Percentiles rank a stretch among this genome's conserved stretches.
phyloP scores from a whole-genome alignment of 2,888 invertebrate genomes.

The Dicyrtoma fusca region DNA sequence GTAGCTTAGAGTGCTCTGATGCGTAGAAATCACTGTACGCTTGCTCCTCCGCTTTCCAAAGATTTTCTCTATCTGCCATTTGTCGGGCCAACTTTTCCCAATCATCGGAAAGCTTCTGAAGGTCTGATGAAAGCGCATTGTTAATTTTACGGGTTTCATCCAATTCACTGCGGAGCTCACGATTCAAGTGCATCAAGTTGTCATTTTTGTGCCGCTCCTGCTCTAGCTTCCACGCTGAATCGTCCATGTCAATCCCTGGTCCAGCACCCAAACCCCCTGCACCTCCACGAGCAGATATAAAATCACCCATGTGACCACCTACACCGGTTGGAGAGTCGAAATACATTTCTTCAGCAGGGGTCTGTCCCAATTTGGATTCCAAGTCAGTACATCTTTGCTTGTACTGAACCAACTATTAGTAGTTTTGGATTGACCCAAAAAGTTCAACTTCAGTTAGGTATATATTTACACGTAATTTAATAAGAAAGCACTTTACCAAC shows the following conservation, averaged over 20 bases:
- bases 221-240: conserved; percentile 79
- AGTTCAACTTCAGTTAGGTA: too few relatives aligned
- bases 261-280: conserved; percentile 71
- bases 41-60: conserved; percentile 95
- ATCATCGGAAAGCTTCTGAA: conserved; percentile 89
- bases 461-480: too few relatives aligned
- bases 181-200: conserved; percentile 79
- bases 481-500: too few relatives aligned
- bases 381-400: conserved; percentile 84
- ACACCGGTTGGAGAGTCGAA: conserved; percentile 49
- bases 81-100: conserved; percentile 90
- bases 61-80: conserved; percentile 85
- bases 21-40: conserved; percentile 95
- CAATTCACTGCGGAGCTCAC: conserved; percentile 80
- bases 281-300: conserved; percentile 63
- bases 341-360: conserved; percentile 46
- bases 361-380: conserved; percentile 75
- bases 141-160: conserved; percentile 92
- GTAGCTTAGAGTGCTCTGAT: conserved; percentile 84
- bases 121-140: conserved; percentile 84
- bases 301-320: conserved; percentile 57
- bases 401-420: conserved; percentile 89
- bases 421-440: too few relatives aligned
- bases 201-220: conserved; percentile 89
- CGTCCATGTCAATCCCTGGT: conserved; percentile 77